Evolutionary conservation across 2,113 vertebrate genomes (phyloP).

Genomic region (Scophthalmus maximus): DNA sequence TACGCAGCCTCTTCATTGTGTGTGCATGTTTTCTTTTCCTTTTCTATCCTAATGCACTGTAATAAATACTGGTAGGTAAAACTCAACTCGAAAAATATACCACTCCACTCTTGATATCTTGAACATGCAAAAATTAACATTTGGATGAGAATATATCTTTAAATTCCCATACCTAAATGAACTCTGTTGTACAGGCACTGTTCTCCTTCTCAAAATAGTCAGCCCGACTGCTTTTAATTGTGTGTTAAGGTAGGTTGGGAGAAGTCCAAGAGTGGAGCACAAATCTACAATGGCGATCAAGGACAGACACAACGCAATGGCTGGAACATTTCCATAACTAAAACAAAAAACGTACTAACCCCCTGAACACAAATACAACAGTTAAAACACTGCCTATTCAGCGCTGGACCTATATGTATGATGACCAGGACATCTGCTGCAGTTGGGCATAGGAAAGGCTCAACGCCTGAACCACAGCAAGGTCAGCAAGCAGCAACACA

Average conservation of each 20-base stretch:
- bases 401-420: conserved; percentile 22
- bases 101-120: not conserved
- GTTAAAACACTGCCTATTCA: not conserved
- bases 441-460: conserved; percentile 38
- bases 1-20: too few relatives aligned
- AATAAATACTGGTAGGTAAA: not conserved
- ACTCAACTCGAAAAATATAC: not conserved
- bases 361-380: not conserved
- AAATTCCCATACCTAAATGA: not conserved
- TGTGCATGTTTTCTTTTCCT: not conserved
- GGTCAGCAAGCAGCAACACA: conserved; percentile 68
- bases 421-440: conserved; percentile 48
- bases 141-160: not conserved
- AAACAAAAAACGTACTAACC: not conserved
- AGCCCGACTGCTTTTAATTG: not conserved
- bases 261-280: not conserved
- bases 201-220: not conserved
- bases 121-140: not conserved
- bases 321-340: not conserved
- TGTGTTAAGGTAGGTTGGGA: not conserved
- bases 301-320: not conserved
- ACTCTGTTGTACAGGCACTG: too few relatives aligned
- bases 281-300: not conserved
- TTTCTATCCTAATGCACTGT: not conserved
- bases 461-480: conserved; percentile 45